A percentile compares a stretch with the other conserved stretches of the same genome.
These are phyloP conservation scores for Acrossocheilus fasciatus DNA, from an alignment of 2,797 vertebrate species.

Conservation along the genomic window DNA sequence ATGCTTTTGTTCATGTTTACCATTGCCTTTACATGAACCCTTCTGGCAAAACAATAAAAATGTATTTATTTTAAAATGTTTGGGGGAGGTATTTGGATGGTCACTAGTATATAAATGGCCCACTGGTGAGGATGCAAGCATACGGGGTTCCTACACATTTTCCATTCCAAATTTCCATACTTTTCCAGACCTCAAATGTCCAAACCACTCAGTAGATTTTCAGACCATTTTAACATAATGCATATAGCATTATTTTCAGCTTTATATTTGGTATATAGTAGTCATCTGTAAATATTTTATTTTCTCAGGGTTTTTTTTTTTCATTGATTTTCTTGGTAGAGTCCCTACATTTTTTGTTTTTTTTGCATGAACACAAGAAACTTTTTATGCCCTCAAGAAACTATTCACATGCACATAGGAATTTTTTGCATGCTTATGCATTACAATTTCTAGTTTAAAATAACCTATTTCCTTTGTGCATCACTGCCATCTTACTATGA, in stretches of 20 bases:
- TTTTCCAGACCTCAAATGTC: too few species aligned
- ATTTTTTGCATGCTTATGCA: not conserved
- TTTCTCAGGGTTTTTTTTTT: not conserved
- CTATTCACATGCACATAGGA: not conserved
- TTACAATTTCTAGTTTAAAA: too few species aligned
- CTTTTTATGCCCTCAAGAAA: too few species aligned
- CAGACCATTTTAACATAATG: too few species aligned
- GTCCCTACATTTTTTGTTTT: not conserved
- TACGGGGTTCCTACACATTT: too few species aligned
- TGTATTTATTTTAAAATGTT: constrained; percentile 97
- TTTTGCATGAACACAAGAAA: too few species aligned
- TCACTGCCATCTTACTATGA: not conserved
- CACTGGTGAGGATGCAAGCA: too few species aligned
- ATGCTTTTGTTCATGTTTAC: constrained; percentile 98
- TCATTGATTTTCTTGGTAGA: not conserved
- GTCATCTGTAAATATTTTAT: not conserved
- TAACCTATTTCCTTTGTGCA: too few species aligned
- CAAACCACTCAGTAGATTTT: too few species aligned
- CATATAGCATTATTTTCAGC: not conserved
- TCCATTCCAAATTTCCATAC: too few species aligned
- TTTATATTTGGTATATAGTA: not conserved
- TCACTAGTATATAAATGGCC: not conserved
- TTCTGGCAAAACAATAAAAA: constrained; percentile 98
- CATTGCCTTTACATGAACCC: constrained; percentile 91
- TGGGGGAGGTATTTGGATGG: constrained; percentile 34